These are phyloP conservation scores for Tanypteryx hageni DNA, from an alignment of 2,888 invertebrate genomes.

Conservation along the genomic window DNA sequence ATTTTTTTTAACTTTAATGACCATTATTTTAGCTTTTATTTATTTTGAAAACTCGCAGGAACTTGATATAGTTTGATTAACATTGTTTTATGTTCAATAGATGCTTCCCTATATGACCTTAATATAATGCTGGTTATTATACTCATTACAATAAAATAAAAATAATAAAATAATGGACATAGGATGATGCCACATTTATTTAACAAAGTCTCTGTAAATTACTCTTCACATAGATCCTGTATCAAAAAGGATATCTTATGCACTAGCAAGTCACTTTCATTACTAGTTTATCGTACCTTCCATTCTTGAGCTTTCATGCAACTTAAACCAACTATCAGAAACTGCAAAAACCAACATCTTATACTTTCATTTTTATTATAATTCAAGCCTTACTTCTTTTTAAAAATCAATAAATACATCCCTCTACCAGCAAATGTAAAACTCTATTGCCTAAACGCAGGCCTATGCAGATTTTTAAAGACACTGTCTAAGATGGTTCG, in stretches of 20 bases:
- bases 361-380: not conserved
- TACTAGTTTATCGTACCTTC: not conserved
- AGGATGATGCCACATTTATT: slow-evolving; percentile 53
- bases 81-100: too few species aligned
- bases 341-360: not conserved
- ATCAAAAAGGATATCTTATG: slow-evolving; percentile 20
- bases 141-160: not conserved
- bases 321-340: not conserved
- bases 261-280: not conserved
- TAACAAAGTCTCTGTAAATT: slow-evolving; percentile 48
- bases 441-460: slow-evolving; percentile 26
- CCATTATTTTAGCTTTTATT: too few species aligned
- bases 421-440: slow-evolving; percentile 40
- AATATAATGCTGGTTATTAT: not conserved
- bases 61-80: too few species aligned
- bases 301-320: not conserved
- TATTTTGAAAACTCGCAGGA: too few species aligned
- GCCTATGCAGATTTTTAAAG: slow-evolving; percentile 18
- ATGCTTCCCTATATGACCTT: not conserved
- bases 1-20: too few species aligned
- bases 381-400: slow-evolving; percentile 4
- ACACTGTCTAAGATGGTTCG: slow-evolving; percentile 29
- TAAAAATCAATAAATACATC: slow-evolving; percentile 35
- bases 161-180: not conserved
- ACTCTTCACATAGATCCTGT: slow-evolving; percentile 38